A percentile compares a stretch with the other conserved stretches of the same genome.
Conservation (phyloP, 64 coral and sea anemone species). For the Actinia tenebrosa region DNA sequence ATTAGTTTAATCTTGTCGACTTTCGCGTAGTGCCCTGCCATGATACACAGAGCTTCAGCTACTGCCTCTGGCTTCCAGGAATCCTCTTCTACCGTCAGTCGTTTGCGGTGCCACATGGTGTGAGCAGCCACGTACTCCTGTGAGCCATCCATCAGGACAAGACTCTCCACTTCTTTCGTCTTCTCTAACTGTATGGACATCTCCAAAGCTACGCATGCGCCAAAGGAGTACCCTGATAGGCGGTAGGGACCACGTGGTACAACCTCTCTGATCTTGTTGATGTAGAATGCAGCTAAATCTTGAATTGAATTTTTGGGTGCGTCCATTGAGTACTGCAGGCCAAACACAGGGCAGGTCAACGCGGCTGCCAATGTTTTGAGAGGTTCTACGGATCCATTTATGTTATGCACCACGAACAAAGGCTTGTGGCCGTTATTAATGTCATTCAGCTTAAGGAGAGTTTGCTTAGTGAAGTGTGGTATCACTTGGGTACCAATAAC, state of each 20-base stretch:
- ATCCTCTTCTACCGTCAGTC: slow-evolving; percentile 33
- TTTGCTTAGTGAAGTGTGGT: neutral
- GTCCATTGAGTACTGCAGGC: slow-evolving; percentile 43
- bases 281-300: slow-evolving; percentile 55
- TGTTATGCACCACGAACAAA: slow-evolving; percentile 68
- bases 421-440: slow-evolving; percentile 62
- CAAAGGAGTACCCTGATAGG: slow-evolving; percentile 73
- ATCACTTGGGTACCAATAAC: neutral
- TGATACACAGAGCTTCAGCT: slow-evolving; percentile 42
- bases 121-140: slow-evolving; percentile 68
- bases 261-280: slow-evolving; percentile 46
- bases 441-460: slow-evolving; percentile 47
- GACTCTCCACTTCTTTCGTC: slow-evolving; percentile 58
- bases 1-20: slow-evolving; percentile 65
- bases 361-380: slow-evolving; percentile 46
- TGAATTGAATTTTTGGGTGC: slow-evolving; percentile 49
- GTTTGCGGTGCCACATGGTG: slow-evolving; percentile 50
- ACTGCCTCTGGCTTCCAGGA: slow-evolving; percentile 43
- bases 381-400: slow-evolving; percentile 68
- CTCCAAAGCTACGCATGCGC: slow-evolving; percentile 72
- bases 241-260: slow-evolving; percentile 54
- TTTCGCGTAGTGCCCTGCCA: slow-evolving; percentile 40
- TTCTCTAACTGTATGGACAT: slow-evolving; percentile 82
- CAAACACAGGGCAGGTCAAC: slow-evolving; percentile 55
- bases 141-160: slow-evolving; percentile 73